A percentile compares a stretch with the other conserved stretches of the same genome.
Conservation (phyloP, 1,140 invertebrate genomes). For the Nixonia krombeini region DNA sequence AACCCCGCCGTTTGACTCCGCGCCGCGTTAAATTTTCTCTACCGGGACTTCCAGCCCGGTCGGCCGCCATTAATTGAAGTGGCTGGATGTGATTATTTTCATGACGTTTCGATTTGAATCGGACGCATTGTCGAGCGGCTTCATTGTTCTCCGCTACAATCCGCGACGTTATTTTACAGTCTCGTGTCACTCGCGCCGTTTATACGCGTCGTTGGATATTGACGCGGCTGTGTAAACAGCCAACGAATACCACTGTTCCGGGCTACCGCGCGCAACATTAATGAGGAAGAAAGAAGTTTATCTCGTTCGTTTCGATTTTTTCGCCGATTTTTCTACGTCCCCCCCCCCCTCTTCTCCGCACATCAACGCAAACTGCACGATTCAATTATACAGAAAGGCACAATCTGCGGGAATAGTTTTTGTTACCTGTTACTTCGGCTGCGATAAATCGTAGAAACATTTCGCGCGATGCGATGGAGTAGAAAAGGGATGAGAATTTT, state of each 20-base stretch:
- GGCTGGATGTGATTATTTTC: constrained; percentile 62
- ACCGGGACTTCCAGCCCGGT: constrained; percentile 34
- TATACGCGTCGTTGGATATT: constrained; percentile 4
- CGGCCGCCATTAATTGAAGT: constrained; percentile 53
- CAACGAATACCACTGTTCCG: constrained; percentile 26
- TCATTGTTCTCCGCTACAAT: constrained; percentile 60
- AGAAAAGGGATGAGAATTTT: too few species aligned
- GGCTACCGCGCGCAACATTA: constrained; percentile 15
- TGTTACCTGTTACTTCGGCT: too few species aligned
- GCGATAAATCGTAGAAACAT: too few species aligned
- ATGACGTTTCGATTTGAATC: constrained; percentile 64
- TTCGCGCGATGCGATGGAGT: too few species aligned
- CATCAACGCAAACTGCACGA: too few species aligned
- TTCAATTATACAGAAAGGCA: too few species aligned
- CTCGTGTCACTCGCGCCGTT: constrained; percentile 24
- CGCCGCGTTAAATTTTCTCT: constrained; percentile 45
- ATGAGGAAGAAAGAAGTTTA: too few species aligned
- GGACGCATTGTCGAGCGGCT: constrained; percentile 59
- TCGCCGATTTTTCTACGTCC: too few species aligned
- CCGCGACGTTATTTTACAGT: constrained; percentile 59
- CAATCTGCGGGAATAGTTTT: too few species aligned
- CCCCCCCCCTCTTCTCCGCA: constrained; percentile 5
- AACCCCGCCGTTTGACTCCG: constrained; percentile 39
- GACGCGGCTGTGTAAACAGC: constrained; percentile 28
- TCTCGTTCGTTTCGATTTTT: too few species aligned